phyloP scores from a whole-genome alignment of 2,797 vertebrate genomes.

The Falco cherrug region DNA sequence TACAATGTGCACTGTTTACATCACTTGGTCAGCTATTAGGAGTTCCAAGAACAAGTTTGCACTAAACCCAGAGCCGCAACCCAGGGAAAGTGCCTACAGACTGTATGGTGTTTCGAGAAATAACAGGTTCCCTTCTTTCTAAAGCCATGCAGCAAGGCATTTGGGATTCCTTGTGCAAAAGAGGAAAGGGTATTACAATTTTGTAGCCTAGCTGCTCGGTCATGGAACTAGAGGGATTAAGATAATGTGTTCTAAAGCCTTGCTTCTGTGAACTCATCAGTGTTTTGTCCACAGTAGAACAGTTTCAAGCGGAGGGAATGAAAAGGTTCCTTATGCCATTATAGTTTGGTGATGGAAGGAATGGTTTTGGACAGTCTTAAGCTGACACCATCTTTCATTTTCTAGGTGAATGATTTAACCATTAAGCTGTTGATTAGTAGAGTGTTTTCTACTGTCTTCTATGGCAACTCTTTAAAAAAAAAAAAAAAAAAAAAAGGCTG shows the following conservation, averaged over 20 bases:
- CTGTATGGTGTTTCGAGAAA: neutral
- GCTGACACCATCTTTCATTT: neutral
- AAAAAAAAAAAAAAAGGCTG: neutral
- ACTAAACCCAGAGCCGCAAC: neutral
- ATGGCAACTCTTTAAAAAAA: neutral
- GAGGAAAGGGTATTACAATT: neutral
- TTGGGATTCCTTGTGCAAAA: neutral
- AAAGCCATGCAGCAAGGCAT: neutral
- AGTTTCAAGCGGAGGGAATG: neutral
- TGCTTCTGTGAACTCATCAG: neutral
- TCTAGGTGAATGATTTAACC: neutral
- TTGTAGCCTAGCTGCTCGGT: neutral
- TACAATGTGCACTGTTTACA: neutral
- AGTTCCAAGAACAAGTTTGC: neutral
- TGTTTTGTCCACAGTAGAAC: neutral
- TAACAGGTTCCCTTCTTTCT: neutral
- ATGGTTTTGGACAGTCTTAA: neutral
- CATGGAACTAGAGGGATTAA: neutral
- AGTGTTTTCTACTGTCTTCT: neutral
- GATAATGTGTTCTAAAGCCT: neutral
- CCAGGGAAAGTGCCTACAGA: rapidly evolving
- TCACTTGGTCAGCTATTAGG: neutral
- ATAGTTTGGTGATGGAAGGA: neutral
- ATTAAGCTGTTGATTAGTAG: neutral
- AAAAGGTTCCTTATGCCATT: neutral